phyloP scores from a whole-genome alignment of 2,888 invertebrate species.

The Theretra japonica region DNA sequence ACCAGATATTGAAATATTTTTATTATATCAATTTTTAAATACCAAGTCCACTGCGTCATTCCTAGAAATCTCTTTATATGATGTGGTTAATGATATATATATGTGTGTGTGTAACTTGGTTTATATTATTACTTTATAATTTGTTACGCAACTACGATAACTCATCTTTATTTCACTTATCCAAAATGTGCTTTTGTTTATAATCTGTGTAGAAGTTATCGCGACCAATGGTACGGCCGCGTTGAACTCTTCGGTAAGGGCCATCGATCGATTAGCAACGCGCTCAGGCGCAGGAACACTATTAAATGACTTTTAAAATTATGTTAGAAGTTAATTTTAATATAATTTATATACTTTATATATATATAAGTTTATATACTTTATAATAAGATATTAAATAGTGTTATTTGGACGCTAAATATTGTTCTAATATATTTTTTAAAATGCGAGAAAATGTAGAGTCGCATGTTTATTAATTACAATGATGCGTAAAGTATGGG shows the following conservation, averaged over 20 bases:
- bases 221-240: slow-evolving; percentile 42
- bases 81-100: too few species aligned
- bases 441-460: too few species aligned
- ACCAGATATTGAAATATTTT: too few species aligned
- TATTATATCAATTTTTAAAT: too few species aligned
- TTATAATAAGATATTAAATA: neutral
- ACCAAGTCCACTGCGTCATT: too few species aligned
- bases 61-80: too few species aligned
- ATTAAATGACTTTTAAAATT: slow-evolving; percentile 57
- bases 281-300: slow-evolving; percentile 59
- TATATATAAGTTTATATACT: neutral
- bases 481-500: neutral
- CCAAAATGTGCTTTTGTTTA: neutral
- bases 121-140: too few species aligned
- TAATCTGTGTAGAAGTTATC: neutral
- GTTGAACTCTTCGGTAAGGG: slow-evolving; percentile 76
- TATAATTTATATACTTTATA: neutral
- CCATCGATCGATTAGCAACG: slow-evolving; percentile 76
- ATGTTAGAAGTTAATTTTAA: neutral
- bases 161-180: too few species aligned
- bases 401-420: too few species aligned
- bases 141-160: neutral
- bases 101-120: too few species aligned
- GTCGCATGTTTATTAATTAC: too few species aligned
- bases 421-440: too few species aligned